Conservation (phyloP, 2,797 vertebrate species). For the Chaetophractus vellerosus region DNA sequence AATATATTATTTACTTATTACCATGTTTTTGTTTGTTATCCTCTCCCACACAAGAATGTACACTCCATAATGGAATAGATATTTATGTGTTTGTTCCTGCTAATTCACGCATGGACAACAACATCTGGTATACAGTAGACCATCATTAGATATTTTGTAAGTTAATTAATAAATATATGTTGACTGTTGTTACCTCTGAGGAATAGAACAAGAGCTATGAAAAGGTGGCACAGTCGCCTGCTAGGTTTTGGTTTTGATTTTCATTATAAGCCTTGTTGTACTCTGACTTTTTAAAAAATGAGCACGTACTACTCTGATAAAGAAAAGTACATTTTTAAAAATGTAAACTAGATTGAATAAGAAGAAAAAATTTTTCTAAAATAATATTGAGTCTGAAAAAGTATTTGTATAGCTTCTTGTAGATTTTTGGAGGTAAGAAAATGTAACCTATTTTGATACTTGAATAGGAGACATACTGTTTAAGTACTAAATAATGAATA, state of each 20-base stretch:
- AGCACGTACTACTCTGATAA: background rate
- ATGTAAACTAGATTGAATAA: background rate
- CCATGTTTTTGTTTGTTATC: background rate
- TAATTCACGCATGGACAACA: background rate
- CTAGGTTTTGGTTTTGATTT: background rate
- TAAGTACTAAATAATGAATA: background rate
- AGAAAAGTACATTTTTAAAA: background rate
- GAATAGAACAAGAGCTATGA: background rate
- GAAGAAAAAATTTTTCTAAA: background rate
- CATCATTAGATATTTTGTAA: background rate
- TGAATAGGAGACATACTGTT: background rate
- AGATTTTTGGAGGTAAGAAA: background rate
- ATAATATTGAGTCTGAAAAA: background rate
- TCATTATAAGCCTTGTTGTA: background rate
- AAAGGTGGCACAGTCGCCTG: background rate
- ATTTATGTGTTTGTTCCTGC: background rate
- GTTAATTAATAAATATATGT: background rate
- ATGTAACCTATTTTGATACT: slow-evolving; percentile 22
- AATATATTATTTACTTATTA: background rate
- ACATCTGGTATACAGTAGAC: background rate
- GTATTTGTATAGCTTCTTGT: background rate
- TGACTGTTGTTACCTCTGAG: slow-evolving; percentile 5
- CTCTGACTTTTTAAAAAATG: background rate
- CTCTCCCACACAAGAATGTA: background rate
- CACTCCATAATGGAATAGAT: background rate